Evolutionary conservation across 2,113 vertebrate genomes (phyloP).

Genomic region (Aythya baeri): DNA sequence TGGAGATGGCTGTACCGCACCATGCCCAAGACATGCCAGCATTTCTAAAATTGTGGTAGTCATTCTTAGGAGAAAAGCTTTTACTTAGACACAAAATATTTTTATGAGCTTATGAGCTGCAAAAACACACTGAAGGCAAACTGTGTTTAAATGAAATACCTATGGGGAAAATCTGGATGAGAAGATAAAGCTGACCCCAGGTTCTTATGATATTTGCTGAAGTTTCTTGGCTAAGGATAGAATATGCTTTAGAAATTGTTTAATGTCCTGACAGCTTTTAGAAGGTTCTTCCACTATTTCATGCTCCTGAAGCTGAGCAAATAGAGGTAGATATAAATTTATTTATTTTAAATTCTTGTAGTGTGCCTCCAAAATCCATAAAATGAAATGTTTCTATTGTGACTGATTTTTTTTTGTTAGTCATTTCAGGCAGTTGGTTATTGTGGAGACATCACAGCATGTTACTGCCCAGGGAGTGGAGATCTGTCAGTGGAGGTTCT

Average conservation of each 20-base stretch:
- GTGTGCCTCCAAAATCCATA: background rate
- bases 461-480: background rate
- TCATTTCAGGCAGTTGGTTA: background rate
- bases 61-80: background rate
- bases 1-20: background rate
- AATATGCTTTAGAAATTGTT: background rate
- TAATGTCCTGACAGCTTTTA: background rate
- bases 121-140: background rate
- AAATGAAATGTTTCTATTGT: background rate
- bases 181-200: background rate
- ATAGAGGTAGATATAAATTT: background rate
- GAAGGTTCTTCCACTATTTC: too few relatives aligned
- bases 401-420: background rate
- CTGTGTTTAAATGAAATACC: background rate
- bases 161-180: background rate
- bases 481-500: background rate
- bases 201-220: background rate
- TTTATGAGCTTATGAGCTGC: background rate
- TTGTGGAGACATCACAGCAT: background rate
- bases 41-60: background rate
- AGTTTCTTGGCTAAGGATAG: background rate
- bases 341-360: background rate
- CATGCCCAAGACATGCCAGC: background rate
- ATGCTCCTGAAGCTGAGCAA: background rate
- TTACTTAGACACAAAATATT: background rate